These are phyloP conservation scores for Nudaria mundana DNA, from an alignment of 2,888 invertebrate genomes.

Conservation along the genomic window DNA sequence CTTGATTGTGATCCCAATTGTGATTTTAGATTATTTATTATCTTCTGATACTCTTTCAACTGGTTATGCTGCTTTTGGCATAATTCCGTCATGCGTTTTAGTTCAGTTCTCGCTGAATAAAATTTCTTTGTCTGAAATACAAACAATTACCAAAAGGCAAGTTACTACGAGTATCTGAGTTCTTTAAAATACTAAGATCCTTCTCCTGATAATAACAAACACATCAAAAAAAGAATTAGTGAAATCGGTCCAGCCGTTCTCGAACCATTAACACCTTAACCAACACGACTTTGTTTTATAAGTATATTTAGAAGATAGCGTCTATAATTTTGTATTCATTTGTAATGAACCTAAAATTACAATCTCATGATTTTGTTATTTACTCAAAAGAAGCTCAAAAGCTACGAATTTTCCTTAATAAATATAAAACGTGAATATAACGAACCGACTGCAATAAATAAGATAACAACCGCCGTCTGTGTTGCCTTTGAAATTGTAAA, in stretches of 20 bases:
- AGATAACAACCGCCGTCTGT: conserved; percentile 67
- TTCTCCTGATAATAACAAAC: too few species aligned
- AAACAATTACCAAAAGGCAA: neutral
- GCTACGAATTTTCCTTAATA: conserved; percentile 6
- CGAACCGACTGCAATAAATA: conserved; percentile 74
- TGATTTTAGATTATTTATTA: conserved; percentile 55
- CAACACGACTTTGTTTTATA: too few species aligned
- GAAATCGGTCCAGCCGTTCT: too few species aligned
- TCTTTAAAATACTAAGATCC: too few species aligned
- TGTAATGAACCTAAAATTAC: neutral
- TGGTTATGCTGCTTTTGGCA: conserved; percentile 70
- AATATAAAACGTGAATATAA: conserved; percentile 14
- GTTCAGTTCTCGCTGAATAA: conserved; percentile 58
- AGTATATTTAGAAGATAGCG: too few species aligned
- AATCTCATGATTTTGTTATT: neutral
- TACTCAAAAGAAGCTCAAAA: too few species aligned
- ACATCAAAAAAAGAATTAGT: too few species aligned
- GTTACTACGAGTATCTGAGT: too few species aligned
- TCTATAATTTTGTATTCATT: too few species aligned
- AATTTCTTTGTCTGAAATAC: conserved; percentile 68
- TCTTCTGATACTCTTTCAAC: conserved; percentile 64
- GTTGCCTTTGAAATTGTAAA: conserved; percentile 73
- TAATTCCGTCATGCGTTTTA: conserved; percentile 66
- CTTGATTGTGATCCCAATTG: conserved; percentile 55
- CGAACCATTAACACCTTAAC: too few species aligned